phyloP scores from a whole-genome alignment of 1,140 invertebrate genomes.

The Orussus abietinus region DNA sequence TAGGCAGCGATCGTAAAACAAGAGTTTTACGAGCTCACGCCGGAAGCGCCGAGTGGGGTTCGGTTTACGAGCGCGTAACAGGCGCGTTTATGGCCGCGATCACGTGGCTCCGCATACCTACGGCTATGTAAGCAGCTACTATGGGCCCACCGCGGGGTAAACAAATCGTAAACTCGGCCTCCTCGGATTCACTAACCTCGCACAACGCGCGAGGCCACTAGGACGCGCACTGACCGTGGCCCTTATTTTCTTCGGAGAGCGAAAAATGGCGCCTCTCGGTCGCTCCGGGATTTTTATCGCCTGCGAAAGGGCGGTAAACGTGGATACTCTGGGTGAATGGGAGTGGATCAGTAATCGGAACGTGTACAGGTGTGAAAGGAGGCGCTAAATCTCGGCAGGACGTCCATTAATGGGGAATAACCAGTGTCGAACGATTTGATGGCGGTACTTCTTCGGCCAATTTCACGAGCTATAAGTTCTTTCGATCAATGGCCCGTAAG shows the following conservation, averaged over 20 bases:
- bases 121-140: slow-evolving; percentile 46
- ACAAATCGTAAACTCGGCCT: slow-evolving; percentile 55
- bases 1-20: slow-evolving; percentile 51
- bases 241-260: slow-evolving; percentile 10
- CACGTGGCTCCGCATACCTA: slow-evolving; percentile 51
- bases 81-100: slow-evolving; percentile 53
- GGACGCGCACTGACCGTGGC: slow-evolving; percentile 16
- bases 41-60: slow-evolving; percentile 17
- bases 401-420: no score
- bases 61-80: slow-evolving; percentile 54
- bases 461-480: slow-evolving; percentile 35
- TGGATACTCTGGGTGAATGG: not conserved
- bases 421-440: slow-evolving; percentile 7
- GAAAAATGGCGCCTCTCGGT: slow-evolving; percentile 7
- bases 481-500: slow-evolving; percentile 47
- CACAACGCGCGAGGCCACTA: slow-evolving; percentile 25
- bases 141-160: slow-evolving; percentile 51
- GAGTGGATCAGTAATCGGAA: slow-evolving; percentile 4
- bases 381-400: no score
- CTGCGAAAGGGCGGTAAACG: not conserved
- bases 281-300: slow-evolving; percentile 3
- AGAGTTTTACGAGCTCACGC: slow-evolving; percentile 45
- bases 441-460: slow-evolving; percentile 19
- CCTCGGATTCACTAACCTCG: slow-evolving; percentile 53
- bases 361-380: not conserved